phyloP scores from a whole-genome alignment of 2,113 vertebrate species.

The Aepyceros melampus region DNA sequence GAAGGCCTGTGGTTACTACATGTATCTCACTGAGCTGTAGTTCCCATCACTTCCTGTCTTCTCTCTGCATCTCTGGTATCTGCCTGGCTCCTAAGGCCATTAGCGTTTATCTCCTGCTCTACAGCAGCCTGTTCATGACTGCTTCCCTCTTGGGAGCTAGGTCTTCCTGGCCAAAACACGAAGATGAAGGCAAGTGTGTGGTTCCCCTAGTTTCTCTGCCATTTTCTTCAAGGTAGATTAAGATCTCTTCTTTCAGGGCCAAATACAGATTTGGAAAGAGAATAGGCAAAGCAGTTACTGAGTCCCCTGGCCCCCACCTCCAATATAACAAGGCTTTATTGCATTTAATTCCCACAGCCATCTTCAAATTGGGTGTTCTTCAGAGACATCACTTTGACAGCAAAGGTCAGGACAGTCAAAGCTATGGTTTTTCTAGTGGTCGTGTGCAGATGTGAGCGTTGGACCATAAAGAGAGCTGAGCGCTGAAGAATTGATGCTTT shows the following conservation, averaged over 20 bases:
- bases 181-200: neutral
- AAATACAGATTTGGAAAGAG: neutral
- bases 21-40: neutral
- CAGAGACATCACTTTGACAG: neutral
- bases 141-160: neutral
- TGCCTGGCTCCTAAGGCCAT: neutral
- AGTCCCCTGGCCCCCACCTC: neutral
- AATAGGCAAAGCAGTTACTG: neutral
- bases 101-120: neutral
- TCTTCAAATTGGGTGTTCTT: neutral
- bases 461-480: neutral
- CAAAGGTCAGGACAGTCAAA: neutral
- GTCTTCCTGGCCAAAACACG: neutral
- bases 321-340: neutral
- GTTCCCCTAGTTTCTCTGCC: neutral
- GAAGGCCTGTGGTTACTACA: neutral
- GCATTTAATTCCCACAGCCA: neutral
- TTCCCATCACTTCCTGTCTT: neutral
- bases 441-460: neutral
- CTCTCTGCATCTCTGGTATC: neutral
- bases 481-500: neutral
- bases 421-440: neutral
- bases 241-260: neutral
- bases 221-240: neutral
- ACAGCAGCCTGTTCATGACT: neutral